Evolutionary conservation across 2,888 invertebrate species (phyloP), one percentile per base, ranked within the genome.

Genomic region (Dasysyrphus albostriatus): DNA sequence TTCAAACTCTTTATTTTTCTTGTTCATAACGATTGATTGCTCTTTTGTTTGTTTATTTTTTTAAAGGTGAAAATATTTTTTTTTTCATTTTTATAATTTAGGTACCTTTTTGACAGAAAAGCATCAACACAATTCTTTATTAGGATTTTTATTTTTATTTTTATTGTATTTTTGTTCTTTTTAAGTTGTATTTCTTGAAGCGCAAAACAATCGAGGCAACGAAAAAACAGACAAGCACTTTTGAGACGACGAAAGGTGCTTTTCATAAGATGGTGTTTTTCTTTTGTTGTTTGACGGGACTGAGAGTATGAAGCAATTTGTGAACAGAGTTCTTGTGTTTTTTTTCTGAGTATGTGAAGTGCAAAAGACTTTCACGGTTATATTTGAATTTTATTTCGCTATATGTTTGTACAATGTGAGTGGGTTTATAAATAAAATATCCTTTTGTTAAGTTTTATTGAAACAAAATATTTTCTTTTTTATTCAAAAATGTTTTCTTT

Each of bases 71-170:
- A 42, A 59, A 63, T 14, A 44, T 63, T 54, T 59, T 42, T 32
- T 84, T 73, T 42, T 84, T 24, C 3, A 3, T 24, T 24, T 58
- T 75, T 75, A 42, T 56, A 70, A 79, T 81, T 81, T 54, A 32
- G 29, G 8, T 69, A 61, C n/a, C n/a, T n/a, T n/a, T 83, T 83
- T 70, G 74, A 63, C 69, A 39, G 67, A 58, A 70, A 74, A 56
- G 61, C 56, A 70, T 79, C 59, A 84, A 80, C 70, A 58, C 59
- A 63, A 80, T 72, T 81, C 51, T 16, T 7, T 8, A 3, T 34
- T 37, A n/a, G 32, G 67, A 12, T 69, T 32, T 58, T 34, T 59
- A 39, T 67, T 58, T 29, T 61, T 39, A 5, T 42, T 34, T 61
- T n/a, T 61, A 56, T 29, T 63, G 4, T 10, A 1, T 14, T 32